Evolutionary conservation across 2,113 vertebrate species (phyloP).

Genomic region (Takifugu flavidus): DNA sequence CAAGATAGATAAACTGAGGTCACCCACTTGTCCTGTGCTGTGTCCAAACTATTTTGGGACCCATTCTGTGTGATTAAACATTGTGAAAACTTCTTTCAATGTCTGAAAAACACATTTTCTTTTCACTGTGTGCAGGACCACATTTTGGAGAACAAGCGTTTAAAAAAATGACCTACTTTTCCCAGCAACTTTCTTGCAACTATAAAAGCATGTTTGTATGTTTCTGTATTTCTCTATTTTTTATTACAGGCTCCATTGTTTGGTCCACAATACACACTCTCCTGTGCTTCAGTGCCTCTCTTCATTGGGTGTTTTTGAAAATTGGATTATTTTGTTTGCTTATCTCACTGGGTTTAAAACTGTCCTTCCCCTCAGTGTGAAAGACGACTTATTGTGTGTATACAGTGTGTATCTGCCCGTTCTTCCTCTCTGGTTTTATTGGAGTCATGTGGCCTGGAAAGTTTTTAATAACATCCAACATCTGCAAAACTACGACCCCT

Average conservation of each 20-base stretch:
- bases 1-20: slow-evolving; percentile 4
- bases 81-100: background rate
- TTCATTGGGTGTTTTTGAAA: background rate
- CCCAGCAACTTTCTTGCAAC: background rate
- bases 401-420: background rate
- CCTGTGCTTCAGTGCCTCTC: background rate
- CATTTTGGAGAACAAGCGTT: too few species aligned
- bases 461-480: slow-evolving; percentile 29
- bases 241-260: slow-evolving; percentile 9
- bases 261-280: background rate
- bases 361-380: slow-evolving; percentile 17
- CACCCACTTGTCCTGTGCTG: slow-evolving; percentile 22
- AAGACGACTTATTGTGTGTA: slow-evolving; percentile 32
- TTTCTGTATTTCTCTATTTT: background rate
- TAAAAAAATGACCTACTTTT: background rate
- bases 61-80: background rate
- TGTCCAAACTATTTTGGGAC: background rate
- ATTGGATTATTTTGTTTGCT: slow-evolving; percentile 37
- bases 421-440: slow-evolving; percentile 25
- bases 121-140: too few species aligned
- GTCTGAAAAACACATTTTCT: background rate
- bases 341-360: background rate
- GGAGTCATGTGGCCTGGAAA: slow-evolving; percentile 33
- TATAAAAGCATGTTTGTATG: background rate
- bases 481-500: slow-evolving; percentile 48